Evolutionary conservation across 2,888 invertebrate species (phyloP), one percentile per base, ranked within the genome.

Genomic region (Unio pictorum): DNA sequence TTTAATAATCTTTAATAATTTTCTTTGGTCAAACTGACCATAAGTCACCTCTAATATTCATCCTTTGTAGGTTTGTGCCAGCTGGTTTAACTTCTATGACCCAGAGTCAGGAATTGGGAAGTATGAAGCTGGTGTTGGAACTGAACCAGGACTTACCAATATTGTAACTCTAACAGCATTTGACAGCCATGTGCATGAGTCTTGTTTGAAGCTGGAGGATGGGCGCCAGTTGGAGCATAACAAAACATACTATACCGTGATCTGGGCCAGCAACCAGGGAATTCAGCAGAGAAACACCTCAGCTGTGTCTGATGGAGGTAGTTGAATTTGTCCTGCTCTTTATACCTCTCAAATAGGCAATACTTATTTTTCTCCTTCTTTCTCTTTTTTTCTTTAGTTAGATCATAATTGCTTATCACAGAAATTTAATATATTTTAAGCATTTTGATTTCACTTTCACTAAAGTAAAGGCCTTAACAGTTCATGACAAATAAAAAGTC

Each of bases 11-110:
- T 45, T 45, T 11, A 45, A 45, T 45, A 45, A 45, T 11, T 45
- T 45, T 45, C 11, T 45, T 11, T 45, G 45, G 45, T 45, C 3
- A 45, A 45, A 45, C 45, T 45, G 45, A 11, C 3, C 45, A 45
- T 11, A 11, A 45, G 45, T 11, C 11, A 45, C 45, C 59, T 30
- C 11, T 28, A 1, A 58, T 58, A 66, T 58, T 34, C 55, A 34
- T 68, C 17, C 20, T 57, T 78, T 72, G 3, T 61, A 84, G 84
- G 78, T 84, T 23, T 84, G 84, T 73, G 75, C 75, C 28, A 83
- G 80, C 68, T 85, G 84, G 84, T 55, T 55, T 45, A 76, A 74
- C 26, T 85, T 85, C 74, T 76, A 72, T 45, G 85, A 85, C 67
- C 78, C 81, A 2, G 78, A 85, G 64, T 82, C 82, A 54, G 82